Evolutionary conservation across 1,140 invertebrate genomes (phyloP), one percentile per base, ranked within the genome.

Genomic region (Lepidurus apus): DNA sequence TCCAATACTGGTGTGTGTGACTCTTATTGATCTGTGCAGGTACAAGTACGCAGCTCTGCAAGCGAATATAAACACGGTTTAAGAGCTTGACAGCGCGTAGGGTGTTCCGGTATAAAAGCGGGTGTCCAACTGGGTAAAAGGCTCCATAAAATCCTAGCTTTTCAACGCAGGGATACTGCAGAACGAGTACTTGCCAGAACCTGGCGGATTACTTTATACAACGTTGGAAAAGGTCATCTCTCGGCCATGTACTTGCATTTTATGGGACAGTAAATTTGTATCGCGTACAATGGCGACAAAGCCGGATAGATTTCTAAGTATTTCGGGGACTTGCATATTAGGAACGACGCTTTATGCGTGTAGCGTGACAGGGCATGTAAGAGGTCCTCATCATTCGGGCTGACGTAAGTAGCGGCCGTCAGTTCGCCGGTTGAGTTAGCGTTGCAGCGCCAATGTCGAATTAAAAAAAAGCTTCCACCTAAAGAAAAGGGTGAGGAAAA

Each of bases 61-160:
- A n/a, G 21, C 53, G 53, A 65, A 65, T 65, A 8, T 21, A 13
- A 65, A 65, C 17, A 65, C 17, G 53, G 53, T 65, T 47, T 65
- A n/a, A 21, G 17, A 8, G 53, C 13, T 21, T 21, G 34, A 65
- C 21, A 65, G 21, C n/a, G 53, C 13, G 53, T 65, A 21, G 53
- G 53, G 53, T 65, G 21, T 65, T 21, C 53, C 21, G n/a, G 45
- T 10, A 17, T 11, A 65, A 65, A 21, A 65, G 21, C 17, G 13
- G 53, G 53, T 0, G 17, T 21, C 53, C 53, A 65, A 65, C 53
- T 65, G 53, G 53, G 53, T 65, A n/a, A 65, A 65, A 65, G 4
- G 53, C 53, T 65, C 53, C 53, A 65, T 65, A 65, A 65, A 65
- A 65, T 9, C 53, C 53, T 17, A 65, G 53, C 17, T 65, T 65